These are phyloP conservation scores for Pandemis corylana DNA, from an alignment of 2,888 invertebrate species.

Conservation along the genomic window DNA sequence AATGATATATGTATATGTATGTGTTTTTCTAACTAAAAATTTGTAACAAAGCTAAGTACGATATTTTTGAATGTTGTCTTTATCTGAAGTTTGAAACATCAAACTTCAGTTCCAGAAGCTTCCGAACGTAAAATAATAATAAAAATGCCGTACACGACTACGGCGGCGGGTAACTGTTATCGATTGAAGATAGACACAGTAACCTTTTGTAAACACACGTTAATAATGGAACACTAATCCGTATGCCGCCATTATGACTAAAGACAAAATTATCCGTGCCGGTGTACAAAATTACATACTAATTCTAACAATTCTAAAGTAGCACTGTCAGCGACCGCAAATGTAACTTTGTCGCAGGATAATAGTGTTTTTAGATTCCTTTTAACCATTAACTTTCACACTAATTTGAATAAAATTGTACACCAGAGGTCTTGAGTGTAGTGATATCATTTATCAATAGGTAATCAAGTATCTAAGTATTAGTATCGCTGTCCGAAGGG, in stretches of 20 bases:
- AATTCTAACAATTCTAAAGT: background rate
- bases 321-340: background rate
- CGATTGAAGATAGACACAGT: conserved; percentile 18
- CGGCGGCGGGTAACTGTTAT: background rate
- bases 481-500: too few relatives aligned
- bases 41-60: too few relatives aligned
- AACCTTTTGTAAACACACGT: conserved; percentile 19
- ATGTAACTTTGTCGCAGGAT: conserved; percentile 8
- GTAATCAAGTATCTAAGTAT: background rate
- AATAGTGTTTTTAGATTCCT: conserved; percentile 12
- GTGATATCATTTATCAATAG: conserved; percentile 16
- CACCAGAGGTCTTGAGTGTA: conserved; percentile 3
- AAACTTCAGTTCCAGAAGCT: background rate
- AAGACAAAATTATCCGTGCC: conserved; percentile 3
- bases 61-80: too few relatives aligned
- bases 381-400: conserved; percentile 16
- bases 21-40: too few relatives aligned
- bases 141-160: background rate
- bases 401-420: conserved; percentile 26
- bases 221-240: conserved; percentile 22
- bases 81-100: background rate
- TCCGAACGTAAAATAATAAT: background rate
- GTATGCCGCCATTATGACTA: background rate
- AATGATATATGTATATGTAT: too few relatives aligned
- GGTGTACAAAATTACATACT: background rate